Evolutionary conservation across 2,888 invertebrate species (phyloP), one percentile per base, ranked within the genome.

Genomic region (Euspilapteryx auroguttella): DNA sequence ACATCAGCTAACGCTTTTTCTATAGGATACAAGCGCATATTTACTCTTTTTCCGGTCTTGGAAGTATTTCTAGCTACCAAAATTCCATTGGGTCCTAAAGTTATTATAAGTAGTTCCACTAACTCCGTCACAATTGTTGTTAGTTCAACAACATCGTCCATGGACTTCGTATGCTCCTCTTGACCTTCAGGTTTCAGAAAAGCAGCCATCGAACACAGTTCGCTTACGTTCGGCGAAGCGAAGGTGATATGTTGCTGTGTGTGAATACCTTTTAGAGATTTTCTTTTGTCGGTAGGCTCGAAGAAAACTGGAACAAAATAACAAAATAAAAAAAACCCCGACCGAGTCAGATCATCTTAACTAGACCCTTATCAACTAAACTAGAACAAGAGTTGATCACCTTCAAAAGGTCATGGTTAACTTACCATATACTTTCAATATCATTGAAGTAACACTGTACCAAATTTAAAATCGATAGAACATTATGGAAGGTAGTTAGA

Each of bases 281-380:
- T 87, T 38, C 82, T 78, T 44, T 84, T 66, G 46, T 94, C 94
- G 0, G 94, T 94, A 1, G 94, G 93, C 54, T 95, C 95, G 54
- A 86, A 94, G 77, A 92, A 91, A 5, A 93, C 93, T 86, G 80
- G 37, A 83, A 85, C 45, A 55, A 55, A 50, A 41, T 40, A 37
- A n/a, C n/a, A 42, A 32, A 28, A 26, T 28, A n/a, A 8, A 5
- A 27, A n/a, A n/a, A n/a, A n/a, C n/a, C n/a, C n/a, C n/a, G n/a
- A n/a, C n/a, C n/a, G n/a, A n/a, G n/a, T n/a, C n/a, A n/a, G n/a
- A n/a, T n/a, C n/a, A n/a, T n/a, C n/a, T n/a, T n/a, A n/a, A n/a
- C n/a, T n/a, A n/a, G n/a, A n/a, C n/a, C n/a, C n/a, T n/a, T n/a
- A n/a, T n/a, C n/a, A n/a, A n/a, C n/a, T n/a, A n/a, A n/a, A n/a